Conservation (phyloP, 2,888 invertebrate species). For the Hyalella azteca region DNA sequence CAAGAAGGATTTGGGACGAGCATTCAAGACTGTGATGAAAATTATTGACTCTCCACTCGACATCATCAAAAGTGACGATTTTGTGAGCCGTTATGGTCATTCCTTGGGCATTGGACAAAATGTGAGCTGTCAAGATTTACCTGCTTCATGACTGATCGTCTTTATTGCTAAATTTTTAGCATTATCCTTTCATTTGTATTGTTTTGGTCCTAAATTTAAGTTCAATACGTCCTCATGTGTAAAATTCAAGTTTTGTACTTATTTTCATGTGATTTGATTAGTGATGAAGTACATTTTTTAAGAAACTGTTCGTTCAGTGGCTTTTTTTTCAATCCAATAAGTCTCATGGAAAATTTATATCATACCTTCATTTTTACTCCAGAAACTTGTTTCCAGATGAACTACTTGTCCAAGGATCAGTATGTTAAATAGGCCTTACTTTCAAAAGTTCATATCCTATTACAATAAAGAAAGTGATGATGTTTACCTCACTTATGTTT, state of each 20-base stretch:
- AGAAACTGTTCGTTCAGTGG: too few relatives aligned
- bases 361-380: not conserved
- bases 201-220: not conserved
- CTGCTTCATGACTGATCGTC: not conserved
- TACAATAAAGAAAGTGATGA: too few relatives aligned
- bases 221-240: not conserved
- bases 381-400: not conserved
- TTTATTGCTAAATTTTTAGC: not conserved
- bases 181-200: not conserved
- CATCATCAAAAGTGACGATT: not conserved
- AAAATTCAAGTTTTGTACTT: not conserved
- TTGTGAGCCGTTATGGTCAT: not conserved
- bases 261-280: not conserved
- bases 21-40: not conserved
- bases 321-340: too few relatives aligned
- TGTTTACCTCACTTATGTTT: too few relatives aligned
- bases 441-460: not conserved
- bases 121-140: not conserved
- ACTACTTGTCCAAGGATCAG: not conserved
- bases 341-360: too few relatives aligned
- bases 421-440: not conserved
- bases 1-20: not conserved
- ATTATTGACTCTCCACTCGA: not conserved
- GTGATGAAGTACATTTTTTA: not conserved
- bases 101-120: not conserved